These are phyloP conservation scores for Megaptera novaeangliae DNA, from an alignment of 2,113 vertebrate species.

Conservation along the genomic window DNA sequence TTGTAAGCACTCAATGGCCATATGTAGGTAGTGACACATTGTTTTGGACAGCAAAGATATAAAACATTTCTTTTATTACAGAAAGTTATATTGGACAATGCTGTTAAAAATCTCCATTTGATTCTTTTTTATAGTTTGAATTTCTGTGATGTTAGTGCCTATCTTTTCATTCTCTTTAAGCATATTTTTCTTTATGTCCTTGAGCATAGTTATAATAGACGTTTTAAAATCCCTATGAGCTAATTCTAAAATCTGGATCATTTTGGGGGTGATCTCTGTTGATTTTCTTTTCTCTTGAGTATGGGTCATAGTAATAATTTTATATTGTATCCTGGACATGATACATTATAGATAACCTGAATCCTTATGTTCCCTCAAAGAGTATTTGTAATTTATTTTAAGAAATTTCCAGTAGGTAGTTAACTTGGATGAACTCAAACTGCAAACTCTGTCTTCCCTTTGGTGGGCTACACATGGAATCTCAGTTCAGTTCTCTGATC, in stretches of 20 bases:
- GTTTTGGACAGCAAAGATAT: not conserved
- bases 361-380: not conserved
- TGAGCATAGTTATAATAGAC: not conserved
- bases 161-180: not conserved
- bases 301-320: not conserved
- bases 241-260: not conserved
- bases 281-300: not conserved
- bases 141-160: not conserved
- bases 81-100: not conserved
- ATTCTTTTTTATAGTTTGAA: not conserved
- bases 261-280: not conserved
- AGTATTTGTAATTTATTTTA: not conserved
- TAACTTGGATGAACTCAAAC: not conserved
- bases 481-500: not conserved
- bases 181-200: not conserved
- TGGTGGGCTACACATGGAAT: not conserved
- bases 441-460: not conserved
- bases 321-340: not conserved
- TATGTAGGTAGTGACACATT: not conserved
- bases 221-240: not conserved
- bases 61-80: not conserved
- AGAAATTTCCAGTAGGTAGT: not conserved
- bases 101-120: not conserved
- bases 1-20: not conserved
- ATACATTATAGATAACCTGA: not conserved